Evolutionary conservation across 1,140 invertebrate species (phyloP), one percentile per base, ranked within the genome.

Genomic region (Bursaphelenchus mucronatus): DNA sequence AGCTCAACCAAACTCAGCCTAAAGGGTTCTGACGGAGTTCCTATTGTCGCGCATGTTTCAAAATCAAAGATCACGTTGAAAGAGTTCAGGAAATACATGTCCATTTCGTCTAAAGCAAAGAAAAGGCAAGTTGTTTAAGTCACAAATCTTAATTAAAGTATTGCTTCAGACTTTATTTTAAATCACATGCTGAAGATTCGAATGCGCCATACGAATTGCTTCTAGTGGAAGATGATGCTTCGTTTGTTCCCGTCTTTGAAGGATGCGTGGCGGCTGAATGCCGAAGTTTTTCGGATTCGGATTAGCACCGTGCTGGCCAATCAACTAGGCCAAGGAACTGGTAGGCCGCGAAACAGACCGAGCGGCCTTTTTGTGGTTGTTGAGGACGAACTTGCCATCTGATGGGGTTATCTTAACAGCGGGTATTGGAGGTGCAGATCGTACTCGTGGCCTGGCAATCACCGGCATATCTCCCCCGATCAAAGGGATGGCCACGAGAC

Each of bases 171-270:
- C 79, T 77, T 65, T 81, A 70, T 61, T 77, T 77, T 70, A 78
- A 80, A 64, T 68, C 73, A 8, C 46, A 67, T n/a, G 81, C 75
- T 53, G 78, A 81, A 52, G 75, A 77, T 47, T 66, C 65, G n/a
- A 57, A 66, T 8, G 75, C 75, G 17, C 76, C 75, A 1, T 74
- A 79, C 54, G 78, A 77, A 40, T 59, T 80, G 21, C 52, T 68
- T 3, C 57, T 81, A 4, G 56, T 81, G 17, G 21, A 44, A 19
- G 75, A 77, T 45, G 78, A 77, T 44, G 44, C 64, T n/a, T 43
- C 50, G 8, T 44, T 78, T 21, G 49, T 81, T 47, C 77, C 75
- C 2, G 43, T 79, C 0, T 81, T 77, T 47, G 67, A 77, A 30
- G 75, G 78, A 3, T 52, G 52, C 21, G 61, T 76, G n/a, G 40